phyloP scores from a whole-genome alignment of 1,140 invertebrate species.

The Drosophila tristis region DNA sequence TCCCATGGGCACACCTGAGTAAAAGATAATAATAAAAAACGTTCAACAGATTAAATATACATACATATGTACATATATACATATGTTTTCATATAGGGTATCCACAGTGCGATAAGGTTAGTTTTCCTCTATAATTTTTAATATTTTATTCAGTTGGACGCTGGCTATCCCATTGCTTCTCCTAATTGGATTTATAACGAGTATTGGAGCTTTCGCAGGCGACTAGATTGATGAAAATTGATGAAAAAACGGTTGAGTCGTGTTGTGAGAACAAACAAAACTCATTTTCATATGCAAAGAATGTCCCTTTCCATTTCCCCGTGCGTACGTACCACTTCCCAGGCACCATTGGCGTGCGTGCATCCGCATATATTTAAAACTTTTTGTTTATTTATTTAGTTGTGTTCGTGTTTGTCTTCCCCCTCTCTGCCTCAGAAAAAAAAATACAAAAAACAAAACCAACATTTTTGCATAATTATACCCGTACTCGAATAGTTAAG shows the following conservation, averaged over 20 bases:
- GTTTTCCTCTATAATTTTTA: background rate
- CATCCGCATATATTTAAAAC: conserved; percentile 70
- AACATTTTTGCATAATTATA: no score
- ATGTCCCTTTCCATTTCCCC: conserved; percentile 1
- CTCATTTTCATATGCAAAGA: conserved; percentile 76
- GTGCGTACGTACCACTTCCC: conserved; percentile 46
- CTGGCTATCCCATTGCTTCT: conserved; percentile 51
- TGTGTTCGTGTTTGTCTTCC: conserved; percentile 55
- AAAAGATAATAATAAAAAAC: no score
- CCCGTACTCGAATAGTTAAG: no score
- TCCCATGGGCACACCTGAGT: no score
- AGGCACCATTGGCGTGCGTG: conserved; percentile 46
- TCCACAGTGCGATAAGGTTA: background rate
- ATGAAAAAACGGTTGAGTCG: conserved; percentile 7
- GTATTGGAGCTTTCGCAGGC: background rate
- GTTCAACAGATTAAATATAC: no score
- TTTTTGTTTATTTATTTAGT: conserved; percentile 69
- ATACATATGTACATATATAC: no score
- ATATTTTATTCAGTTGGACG: conserved; percentile 12
- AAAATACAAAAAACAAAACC: no score
- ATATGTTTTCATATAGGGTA: background rate
- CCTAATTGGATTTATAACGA: conserved; percentile 54
- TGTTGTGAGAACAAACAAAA: conserved; percentile 51
- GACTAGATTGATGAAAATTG: conserved; percentile 4
- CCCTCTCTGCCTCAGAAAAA: conserved; percentile 20